A percentile compares a stretch with the other conserved stretches of the same genome.
phyloP scores from a whole-genome alignment of 2,888 invertebrate genomes.

The Bembecia ichneumoniformis region DNA sequence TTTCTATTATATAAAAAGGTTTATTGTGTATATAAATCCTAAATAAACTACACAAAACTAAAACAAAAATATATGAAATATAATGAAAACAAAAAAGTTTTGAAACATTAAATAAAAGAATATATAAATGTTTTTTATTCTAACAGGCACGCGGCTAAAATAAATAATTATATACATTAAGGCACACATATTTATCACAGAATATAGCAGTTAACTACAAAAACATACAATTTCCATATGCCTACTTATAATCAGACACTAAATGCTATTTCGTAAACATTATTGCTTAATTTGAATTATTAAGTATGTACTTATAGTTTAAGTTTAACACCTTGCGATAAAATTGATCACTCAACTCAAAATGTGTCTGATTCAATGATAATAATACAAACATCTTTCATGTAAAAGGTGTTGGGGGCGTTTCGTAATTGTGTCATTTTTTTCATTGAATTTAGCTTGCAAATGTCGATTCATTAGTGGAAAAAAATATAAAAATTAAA shows the following conservation, averaged over 20 bases:
- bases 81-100: not conserved
- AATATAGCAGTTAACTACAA: slow-evolving; percentile 34
- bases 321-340: no score
- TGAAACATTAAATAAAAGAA: not conserved
- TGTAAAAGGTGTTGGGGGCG: no score
- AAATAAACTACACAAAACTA: no score
- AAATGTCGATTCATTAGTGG: no score
- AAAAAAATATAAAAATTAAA: no score
- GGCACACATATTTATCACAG: slow-evolving; percentile 65
- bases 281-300: slow-evolving; percentile 5
- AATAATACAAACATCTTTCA: no score
- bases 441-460: no score
- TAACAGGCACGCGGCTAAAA: slow-evolving; percentile 3
- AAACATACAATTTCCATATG: slow-evolving; percentile 7
- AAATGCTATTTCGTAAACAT: not conserved
- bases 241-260: not conserved
- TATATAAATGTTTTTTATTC: not conserved
- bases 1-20: no score
- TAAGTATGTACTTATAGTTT: not conserved
- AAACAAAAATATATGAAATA: not conserved
- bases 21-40: no score
- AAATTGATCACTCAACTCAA: no score
- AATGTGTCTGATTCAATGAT: no score
- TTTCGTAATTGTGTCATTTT: no score
- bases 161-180: slow-evolving; percentile 35